These are phyloP conservation scores for Tupaia chinensis DNA, from an alignment of 2,113 vertebrate species.

Conservation along the genomic window DNA sequence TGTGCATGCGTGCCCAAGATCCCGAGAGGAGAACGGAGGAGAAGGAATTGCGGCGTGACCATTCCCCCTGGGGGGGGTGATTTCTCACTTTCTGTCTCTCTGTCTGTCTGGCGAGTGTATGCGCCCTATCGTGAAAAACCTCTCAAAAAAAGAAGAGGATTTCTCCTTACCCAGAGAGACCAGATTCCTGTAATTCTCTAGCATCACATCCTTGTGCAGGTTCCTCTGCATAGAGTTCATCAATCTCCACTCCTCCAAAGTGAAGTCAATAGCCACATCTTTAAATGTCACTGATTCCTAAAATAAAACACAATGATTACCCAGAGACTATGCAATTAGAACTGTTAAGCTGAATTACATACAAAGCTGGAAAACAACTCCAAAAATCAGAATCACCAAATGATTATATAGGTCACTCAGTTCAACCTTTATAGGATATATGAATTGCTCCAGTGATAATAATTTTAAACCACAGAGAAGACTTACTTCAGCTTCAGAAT, in stretches of 20 bases:
- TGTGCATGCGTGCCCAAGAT: too few relatives aligned
- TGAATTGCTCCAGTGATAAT: not conserved
- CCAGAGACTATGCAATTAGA: not conserved
- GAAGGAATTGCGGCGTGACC: too few relatives aligned
- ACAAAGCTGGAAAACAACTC: constrained; percentile 12
- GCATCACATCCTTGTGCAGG: constrained; percentile 74
- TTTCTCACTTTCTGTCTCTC: too few relatives aligned
- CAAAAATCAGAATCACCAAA: constrained; percentile 28
- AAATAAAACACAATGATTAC: constrained; percentile 50
- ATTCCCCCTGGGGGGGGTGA: too few relatives aligned
- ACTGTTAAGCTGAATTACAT: constrained; percentile 17
- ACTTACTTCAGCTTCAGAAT: not conserved
- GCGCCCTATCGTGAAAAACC: too few relatives aligned
- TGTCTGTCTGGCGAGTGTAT: too few relatives aligned
- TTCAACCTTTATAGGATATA: not conserved
- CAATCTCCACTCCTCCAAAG: constrained; percentile 70
- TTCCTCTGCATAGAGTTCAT: constrained; percentile 68
- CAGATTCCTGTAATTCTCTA: constrained; percentile 79
- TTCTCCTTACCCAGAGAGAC: constrained; percentile 69
- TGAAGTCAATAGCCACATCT: constrained; percentile 74
- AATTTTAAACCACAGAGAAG: constrained; percentile 30
- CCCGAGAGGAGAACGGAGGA: too few relatives aligned
- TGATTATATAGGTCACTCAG: not conserved
- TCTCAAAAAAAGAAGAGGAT: too few relatives aligned
- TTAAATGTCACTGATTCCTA: constrained; percentile 77